Conservation (phyloP, 2,888 invertebrate species). For the Ophion ventricosus region DNA sequence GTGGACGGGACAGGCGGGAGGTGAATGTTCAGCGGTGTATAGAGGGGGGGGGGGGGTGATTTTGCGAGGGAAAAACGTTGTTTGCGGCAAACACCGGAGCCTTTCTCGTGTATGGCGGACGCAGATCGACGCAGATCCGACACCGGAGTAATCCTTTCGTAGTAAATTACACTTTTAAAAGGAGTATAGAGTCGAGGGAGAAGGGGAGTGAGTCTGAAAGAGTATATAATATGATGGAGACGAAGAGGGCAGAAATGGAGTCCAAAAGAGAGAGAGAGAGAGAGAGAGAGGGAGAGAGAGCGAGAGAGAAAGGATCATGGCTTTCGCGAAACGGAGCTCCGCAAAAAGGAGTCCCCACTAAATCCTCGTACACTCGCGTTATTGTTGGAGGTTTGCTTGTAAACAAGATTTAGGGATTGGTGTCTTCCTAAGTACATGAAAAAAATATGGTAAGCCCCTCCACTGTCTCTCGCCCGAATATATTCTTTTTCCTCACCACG, state of each 20-base stretch:
- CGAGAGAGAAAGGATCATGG: conserved; percentile 57
- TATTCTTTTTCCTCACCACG: conserved; percentile 30
- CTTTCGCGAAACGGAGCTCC: conserved; percentile 69
- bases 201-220: conserved; percentile 18
- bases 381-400: conserved; percentile 79
- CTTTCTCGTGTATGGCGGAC: conserved; percentile 61
- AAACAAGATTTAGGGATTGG: conserved; percentile 82
- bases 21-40: background rate
- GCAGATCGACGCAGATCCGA: conserved; percentile 69
- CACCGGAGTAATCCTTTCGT: conserved; percentile 77
- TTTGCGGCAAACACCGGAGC: conserved; percentile 62
- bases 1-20: conserved; percentile 37
- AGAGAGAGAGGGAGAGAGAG: background rate
- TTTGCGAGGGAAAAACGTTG: conserved; percentile 60
- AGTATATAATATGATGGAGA: conserved; percentile 25
- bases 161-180: conserved; percentile 79
- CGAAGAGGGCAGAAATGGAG: no score
- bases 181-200: conserved; percentile 30
- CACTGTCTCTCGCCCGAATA: conserved; percentile 43
- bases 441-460: conserved; percentile 75
- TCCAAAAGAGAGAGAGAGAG: conserved; percentile 9
- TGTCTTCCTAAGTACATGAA: conserved; percentile 70
- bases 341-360: conserved; percentile 74
- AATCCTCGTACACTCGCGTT: conserved; percentile 72
- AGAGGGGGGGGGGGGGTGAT: conserved; percentile 64